phyloP scores from a whole-genome alignment of 2,797 vertebrate species.

The Xenopus petersii region DNA sequence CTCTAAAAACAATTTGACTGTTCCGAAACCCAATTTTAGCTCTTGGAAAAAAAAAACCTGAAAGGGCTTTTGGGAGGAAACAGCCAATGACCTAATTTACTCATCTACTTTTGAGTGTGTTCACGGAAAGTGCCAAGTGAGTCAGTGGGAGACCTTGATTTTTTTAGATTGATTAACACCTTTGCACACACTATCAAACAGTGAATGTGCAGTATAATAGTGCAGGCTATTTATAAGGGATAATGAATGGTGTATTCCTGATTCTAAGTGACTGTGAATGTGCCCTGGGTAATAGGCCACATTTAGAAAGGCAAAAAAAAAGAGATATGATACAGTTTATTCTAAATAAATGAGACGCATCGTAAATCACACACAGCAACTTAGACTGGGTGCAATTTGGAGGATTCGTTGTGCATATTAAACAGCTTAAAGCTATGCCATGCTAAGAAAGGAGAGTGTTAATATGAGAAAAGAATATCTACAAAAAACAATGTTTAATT shows the following conservation, averaged over 20 bases:
- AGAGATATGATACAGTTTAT: no score
- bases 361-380: no score
- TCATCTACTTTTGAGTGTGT: slow-evolving; percentile 5
- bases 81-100: slow-evolving; percentile 34
- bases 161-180: slow-evolving; percentile 15
- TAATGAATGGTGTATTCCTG: not conserved
- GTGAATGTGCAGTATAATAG: not conserved
- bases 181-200: slow-evolving; percentile 1
- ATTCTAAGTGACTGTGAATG: not conserved
- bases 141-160: slow-evolving; percentile 10
- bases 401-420: no score
- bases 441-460: no score
- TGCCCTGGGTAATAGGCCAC: not conserved
- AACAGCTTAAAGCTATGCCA: no score
- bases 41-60: not conserved
- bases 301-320: no score
- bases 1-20: not conserved
- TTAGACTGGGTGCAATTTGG: no score
- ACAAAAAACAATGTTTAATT: no score
- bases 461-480: no score
- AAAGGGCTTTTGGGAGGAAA: slow-evolving; percentile 20
- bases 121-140: not conserved
- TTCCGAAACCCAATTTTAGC: slow-evolving; percentile 26
- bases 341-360: no score
- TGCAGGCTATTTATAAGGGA: slow-evolving; percentile 1